phyloP scores from a whole-genome alignment of 2,797 vertebrate species.

The Myotis pilosus region DNA sequence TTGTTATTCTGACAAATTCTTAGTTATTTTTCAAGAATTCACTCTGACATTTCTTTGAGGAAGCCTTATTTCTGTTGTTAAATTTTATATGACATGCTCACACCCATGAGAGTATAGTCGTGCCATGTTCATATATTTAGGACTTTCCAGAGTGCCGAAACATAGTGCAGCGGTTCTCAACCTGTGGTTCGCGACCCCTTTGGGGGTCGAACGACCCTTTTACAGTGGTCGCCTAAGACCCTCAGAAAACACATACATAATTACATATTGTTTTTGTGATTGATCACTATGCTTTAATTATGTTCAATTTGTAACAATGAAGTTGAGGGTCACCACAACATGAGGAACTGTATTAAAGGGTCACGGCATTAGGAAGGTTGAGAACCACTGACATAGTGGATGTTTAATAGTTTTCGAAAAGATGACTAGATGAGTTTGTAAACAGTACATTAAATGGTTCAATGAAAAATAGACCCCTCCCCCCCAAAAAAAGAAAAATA shows the following conservation, averaged over 20 bases:
- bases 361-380: too few species aligned
- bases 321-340: too few species aligned
- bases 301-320: too few species aligned
- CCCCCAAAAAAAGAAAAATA: not conserved
- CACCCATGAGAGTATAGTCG: not conserved
- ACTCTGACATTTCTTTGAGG: not conserved
- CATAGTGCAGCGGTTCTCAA: not conserved
- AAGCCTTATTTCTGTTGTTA: not conserved
- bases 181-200: too few species aligned
- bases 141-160: not conserved
- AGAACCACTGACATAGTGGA: not conserved
- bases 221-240: too few species aligned
- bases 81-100: not conserved
- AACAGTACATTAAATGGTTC: not conserved
- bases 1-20: not conserved
- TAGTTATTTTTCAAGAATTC: constrained; percentile 1
- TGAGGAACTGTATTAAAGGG: too few species aligned
- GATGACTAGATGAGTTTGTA: not conserved
- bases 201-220: too few species aligned
- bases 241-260: too few species aligned
- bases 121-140: not conserved
- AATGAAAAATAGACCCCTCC: not conserved
- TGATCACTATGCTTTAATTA: too few species aligned
- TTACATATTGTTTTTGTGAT: too few species aligned
- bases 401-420: constrained; percentile 2